phyloP scores from a whole-genome alignment of 2,113 vertebrate species.

The Struthio camelus region DNA sequence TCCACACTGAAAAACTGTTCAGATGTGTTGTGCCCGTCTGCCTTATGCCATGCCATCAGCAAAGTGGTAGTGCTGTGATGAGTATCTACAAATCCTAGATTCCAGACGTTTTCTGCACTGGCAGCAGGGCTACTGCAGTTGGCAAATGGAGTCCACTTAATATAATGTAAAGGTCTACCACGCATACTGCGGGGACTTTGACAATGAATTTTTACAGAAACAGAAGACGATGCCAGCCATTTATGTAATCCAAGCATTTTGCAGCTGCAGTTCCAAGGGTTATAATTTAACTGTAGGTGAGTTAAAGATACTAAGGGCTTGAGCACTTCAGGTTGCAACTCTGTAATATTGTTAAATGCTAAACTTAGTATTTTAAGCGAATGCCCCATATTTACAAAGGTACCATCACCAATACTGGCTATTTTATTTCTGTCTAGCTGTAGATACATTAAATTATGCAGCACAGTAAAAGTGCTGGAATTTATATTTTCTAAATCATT shows the following conservation, averaged over 20 bases:
- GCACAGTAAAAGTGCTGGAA: slow-evolving; percentile 65
- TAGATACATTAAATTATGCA: slow-evolving; percentile 72
- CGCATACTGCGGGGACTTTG: slow-evolving; percentile 65
- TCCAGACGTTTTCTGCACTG: slow-evolving; percentile 1
- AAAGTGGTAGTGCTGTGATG: slow-evolving; percentile 23
- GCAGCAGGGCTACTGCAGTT: slow-evolving; percentile 49
- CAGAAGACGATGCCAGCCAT: slow-evolving; percentile 70
- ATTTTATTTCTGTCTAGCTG: slow-evolving; percentile 76
- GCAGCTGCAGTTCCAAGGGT: slow-evolving; percentile 81
- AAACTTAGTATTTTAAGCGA: slow-evolving; percentile 80
- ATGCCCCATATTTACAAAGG: slow-evolving; percentile 73
- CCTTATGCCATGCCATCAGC: slow-evolving; percentile 67
- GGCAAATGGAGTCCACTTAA: slow-evolving; percentile 61
- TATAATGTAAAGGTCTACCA: slow-evolving; percentile 64
- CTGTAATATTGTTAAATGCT: slow-evolving; percentile 81
- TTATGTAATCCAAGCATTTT: slow-evolving; percentile 67
- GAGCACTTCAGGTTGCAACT: slow-evolving; percentile 73
- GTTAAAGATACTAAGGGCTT: slow-evolving; percentile 77
- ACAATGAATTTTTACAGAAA: slow-evolving; percentile 74
- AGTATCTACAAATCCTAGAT: not conserved
- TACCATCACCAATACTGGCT: slow-evolving; percentile 58
- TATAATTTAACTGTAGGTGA: slow-evolving; percentile 73
- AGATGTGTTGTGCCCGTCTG: not conserved
- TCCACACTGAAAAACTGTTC: slow-evolving; percentile 20
- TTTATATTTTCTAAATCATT: slow-evolving; percentile 75